phyloP scores from a whole-genome alignment of 1,140 invertebrate species.

The Calliopsis andreniformis region DNA sequence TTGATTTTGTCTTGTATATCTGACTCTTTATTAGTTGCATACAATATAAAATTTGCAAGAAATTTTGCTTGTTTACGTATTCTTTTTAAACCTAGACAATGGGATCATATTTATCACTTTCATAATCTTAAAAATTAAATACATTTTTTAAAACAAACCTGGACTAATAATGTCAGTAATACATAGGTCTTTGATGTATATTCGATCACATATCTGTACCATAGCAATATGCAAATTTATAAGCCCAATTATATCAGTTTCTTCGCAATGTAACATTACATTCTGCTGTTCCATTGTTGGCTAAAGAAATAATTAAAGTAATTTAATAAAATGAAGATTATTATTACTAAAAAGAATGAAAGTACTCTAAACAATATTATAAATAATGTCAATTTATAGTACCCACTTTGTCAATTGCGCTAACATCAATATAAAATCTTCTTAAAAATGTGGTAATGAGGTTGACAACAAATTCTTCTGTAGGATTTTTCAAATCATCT shows the following conservation, averaged over 20 bases:
- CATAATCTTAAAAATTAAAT: constrained; percentile 13
- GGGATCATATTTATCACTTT: constrained; percentile 1
- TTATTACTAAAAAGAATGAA: constrained; percentile 2
- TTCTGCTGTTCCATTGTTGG: constrained; percentile 58
- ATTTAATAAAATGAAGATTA: constrained; percentile 1
- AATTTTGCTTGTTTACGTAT: constrained; percentile 61
- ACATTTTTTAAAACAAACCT: constrained; percentile 47
- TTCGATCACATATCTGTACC: constrained; percentile 58
- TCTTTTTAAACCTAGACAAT: constrained; percentile 63
- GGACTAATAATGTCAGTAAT: constrained; percentile 70
- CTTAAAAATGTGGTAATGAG: constrained; percentile 64
- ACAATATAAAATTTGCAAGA: constrained; percentile 70
- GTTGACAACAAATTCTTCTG: constrained; percentile 63
- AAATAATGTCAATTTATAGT: background rate
- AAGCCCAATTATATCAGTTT: constrained; percentile 56
- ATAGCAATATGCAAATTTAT: constrained; percentile 67
- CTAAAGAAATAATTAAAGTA: constrained; percentile 44
- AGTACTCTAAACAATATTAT: background rate
- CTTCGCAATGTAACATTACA: constrained; percentile 48
- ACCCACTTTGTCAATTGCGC: constrained; percentile 56
- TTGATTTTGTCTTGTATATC: constrained; percentile 52
- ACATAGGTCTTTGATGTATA: constrained; percentile 69
- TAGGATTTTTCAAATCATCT: constrained; percentile 67
- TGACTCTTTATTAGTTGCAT: constrained; percentile 58
- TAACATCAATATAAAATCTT: constrained; percentile 57